Evolutionary conservation across 2,113 vertebrate genomes (phyloP).

Genomic region (Narcine bancroftii): DNA sequence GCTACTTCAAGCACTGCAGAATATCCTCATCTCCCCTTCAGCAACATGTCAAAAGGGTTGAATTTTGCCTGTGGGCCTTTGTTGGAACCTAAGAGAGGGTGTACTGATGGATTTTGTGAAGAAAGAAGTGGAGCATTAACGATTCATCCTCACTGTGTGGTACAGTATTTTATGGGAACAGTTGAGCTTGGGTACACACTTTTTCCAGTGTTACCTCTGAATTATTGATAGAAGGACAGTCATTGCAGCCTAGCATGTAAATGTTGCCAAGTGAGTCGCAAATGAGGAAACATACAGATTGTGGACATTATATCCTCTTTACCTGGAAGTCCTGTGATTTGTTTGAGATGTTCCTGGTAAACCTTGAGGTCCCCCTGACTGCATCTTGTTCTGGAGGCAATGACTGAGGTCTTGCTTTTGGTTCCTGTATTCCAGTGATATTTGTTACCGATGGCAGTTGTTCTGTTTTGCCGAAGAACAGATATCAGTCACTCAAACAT

Average conservation of each 20-base stretch:
- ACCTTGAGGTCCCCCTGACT: background rate
- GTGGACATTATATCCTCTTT: background rate
- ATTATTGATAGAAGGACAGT: background rate
- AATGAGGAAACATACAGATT: background rate
- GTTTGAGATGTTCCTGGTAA: background rate
- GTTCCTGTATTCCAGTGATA: background rate
- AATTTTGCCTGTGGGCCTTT: no score
- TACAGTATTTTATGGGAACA: background rate
- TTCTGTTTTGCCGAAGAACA: background rate
- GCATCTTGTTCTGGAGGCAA: background rate
- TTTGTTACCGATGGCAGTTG: no score
- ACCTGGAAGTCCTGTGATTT: conserved; percentile 31
- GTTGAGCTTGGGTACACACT: no score
- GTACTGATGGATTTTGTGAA: no score
- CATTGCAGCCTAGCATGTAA: background rate
- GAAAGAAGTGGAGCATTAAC: no score
- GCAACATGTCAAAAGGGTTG: no score
- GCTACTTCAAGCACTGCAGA: no score
- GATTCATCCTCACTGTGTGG: background rate
- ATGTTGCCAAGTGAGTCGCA: background rate
- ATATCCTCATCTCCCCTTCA: no score
- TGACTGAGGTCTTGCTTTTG: background rate
- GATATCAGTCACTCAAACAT: background rate
- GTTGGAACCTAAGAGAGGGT: no score
- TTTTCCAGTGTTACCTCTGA: background rate